A percentile compares a stretch with the other conserved stretches of the same genome.
Evolutionary conservation across 1,140 invertebrate species (phyloP).

Genomic region (Andricus grossulariae): DNA sequence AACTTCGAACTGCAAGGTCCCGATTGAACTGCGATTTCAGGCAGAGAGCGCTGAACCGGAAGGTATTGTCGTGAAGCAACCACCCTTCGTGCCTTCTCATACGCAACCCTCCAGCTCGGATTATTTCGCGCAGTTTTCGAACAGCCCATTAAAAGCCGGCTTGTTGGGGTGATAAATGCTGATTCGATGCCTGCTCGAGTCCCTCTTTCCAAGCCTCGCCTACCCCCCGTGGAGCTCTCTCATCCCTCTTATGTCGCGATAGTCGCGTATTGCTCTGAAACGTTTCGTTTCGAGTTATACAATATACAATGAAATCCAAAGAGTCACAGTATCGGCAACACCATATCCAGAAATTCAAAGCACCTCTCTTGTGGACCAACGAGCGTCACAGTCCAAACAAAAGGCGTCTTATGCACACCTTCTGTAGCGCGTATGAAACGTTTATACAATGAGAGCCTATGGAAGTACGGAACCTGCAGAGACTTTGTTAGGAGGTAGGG

Average conservation of each 20-base stretch:
- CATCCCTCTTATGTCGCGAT: slow-evolving; percentile 22
- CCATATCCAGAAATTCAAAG: slow-evolving; percentile 23
- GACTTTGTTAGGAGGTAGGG: slow-evolving; percentile 2
- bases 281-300: slow-evolving; percentile 3
- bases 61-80: slow-evolving; percentile 65
- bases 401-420: slow-evolving; percentile 24
- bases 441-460: slow-evolving; percentile 12
- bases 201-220: slow-evolving; percentile 46
- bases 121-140: slow-evolving; percentile 73
- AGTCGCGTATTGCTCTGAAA: background rate
- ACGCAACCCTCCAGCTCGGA: slow-evolving; percentile 55
- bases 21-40: slow-evolving; percentile 66
- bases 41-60: slow-evolving; percentile 67
- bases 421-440: background rate
- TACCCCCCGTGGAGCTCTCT: background rate
- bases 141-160: slow-evolving; percentile 70
- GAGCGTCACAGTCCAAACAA: background rate
- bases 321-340: slow-evolving; percentile 15
- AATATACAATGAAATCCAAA: slow-evolving; percentile 15
- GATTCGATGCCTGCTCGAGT: slow-evolving; percentile 59
- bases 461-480: background rate
- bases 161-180: slow-evolving; percentile 71
- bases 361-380: slow-evolving; percentile 19
- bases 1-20: slow-evolving; percentile 51
- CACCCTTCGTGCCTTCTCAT: slow-evolving; percentile 60